These are phyloP conservation scores for Hyaena hyaena DNA, from an alignment of 2,113 vertebrate species.

Conservation along the genomic window DNA sequence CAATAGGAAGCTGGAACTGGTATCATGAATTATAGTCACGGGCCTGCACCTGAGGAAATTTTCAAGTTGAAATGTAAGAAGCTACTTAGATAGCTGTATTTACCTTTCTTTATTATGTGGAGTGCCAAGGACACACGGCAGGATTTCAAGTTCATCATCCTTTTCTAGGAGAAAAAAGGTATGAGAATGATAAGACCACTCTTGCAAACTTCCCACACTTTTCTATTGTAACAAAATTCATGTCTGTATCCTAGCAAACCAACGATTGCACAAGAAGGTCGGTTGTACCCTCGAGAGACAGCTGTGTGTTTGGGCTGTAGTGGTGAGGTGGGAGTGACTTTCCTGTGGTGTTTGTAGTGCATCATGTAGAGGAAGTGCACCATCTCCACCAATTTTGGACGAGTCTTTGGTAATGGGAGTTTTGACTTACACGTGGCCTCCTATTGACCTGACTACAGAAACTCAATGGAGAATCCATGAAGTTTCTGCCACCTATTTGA, in stretches of 20 bases:
- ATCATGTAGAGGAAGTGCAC: neutral
- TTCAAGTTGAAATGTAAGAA: neutral
- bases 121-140: constrained; percentile 9
- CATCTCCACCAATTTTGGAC: neutral
- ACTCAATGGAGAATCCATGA: neutral
- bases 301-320: neutral
- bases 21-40: neutral
- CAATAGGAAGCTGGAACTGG: neutral
- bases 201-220: neutral
- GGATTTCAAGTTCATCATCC: constrained; percentile 22
- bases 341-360: constrained; percentile 9
- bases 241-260: neutral
- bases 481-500: neutral
- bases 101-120: neutral
- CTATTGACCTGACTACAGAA: neutral
- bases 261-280: neutral
- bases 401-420: constrained; percentile 22
- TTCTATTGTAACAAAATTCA: neutral
- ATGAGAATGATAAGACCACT: neutral
- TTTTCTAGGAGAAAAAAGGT: neutral
- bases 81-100: neutral
- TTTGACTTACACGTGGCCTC: neutral
- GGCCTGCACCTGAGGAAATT: neutral
- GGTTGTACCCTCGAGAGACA: neutral
- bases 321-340: neutral